A percentile compares a stretch with the other conserved stretches of the same genome.
These are phyloP conservation scores for Cosmia pyralina DNA, from an alignment of 2,888 invertebrate genomes.

Conservation along the genomic window DNA sequence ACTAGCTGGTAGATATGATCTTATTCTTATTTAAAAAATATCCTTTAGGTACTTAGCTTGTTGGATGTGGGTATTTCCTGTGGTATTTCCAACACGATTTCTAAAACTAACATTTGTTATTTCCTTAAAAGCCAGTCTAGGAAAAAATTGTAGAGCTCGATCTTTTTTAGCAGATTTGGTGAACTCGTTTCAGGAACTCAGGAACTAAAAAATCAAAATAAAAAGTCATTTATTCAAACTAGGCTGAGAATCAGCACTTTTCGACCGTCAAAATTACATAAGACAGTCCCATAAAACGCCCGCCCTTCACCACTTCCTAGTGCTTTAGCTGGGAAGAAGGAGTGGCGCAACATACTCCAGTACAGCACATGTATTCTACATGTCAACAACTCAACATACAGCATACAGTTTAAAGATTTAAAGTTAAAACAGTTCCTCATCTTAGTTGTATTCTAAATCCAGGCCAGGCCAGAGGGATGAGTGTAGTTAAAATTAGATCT, in stretches of 20 bases:
- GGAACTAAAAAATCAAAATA: too few species aligned
- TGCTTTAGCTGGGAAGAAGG: too few species aligned
- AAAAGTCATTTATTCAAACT: too few species aligned
- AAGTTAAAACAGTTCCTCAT: neutral
- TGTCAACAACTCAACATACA: neutral
- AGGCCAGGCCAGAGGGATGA: neutral
- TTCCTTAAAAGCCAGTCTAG: slow-evolving; percentile 1
- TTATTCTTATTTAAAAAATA: neutral
- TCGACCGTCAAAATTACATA: too few species aligned
- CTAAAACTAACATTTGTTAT: slow-evolving; percentile 1
- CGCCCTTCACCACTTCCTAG: too few species aligned
- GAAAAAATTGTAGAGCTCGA: slow-evolving; percentile 3
- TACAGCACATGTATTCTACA: neutral
- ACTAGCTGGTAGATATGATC: neutral
- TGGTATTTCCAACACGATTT: slow-evolving; percentile 17
- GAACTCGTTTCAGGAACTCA: neutral
- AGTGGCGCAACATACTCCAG: too few species aligned
- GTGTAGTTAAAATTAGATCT: slow-evolving; percentile 61
- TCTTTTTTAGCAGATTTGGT: neutral
- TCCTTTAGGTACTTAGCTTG: too few species aligned
- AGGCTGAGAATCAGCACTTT: too few species aligned
- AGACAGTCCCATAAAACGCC: too few species aligned
- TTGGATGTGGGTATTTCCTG: slow-evolving; percentile 23
- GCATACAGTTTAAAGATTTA: neutral
- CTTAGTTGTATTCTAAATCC: slow-evolving; percentile 22